Evolutionary conservation across 1,140 invertebrate genomes (phyloP).

Genomic region (Drosophila malerkotliana): DNA sequence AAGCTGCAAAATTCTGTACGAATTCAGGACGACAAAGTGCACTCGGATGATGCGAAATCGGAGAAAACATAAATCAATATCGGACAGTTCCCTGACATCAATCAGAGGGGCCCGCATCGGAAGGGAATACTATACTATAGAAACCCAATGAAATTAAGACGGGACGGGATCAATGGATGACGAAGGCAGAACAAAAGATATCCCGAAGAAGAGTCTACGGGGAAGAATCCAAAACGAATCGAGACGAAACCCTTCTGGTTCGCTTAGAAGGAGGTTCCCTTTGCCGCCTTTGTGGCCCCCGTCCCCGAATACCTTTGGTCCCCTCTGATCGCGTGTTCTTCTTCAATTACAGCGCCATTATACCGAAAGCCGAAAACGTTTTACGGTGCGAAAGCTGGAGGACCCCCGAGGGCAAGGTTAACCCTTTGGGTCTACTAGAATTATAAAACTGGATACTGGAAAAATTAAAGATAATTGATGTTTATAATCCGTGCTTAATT

Average conservation of each 20-base stretch:
- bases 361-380: constrained; percentile 72
- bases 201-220: constrained; percentile 6
- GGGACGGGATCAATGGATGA: constrained; percentile 68
- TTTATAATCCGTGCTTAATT: neutral
- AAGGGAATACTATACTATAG: constrained; percentile 8
- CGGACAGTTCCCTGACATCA: constrained; percentile 58
- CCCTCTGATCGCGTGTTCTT: constrained; percentile 73
- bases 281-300: constrained; percentile 22
- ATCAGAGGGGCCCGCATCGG: constrained; percentile 51
- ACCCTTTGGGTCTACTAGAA: constrained; percentile 2
- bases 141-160: constrained; percentile 69
- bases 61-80: constrained; percentile 75
- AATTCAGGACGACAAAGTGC: constrained; percentile 23
- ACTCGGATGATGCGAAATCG: constrained; percentile 21
- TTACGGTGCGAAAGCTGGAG: constrained; percentile 56
- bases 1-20: constrained; percentile 64
- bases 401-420: constrained; percentile 36
- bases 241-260: constrained; percentile 28
- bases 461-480: neutral
- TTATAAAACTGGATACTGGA: neutral
- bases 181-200: constrained; percentile 33
- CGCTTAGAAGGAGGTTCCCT: constrained; percentile 48
- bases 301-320: neutral
- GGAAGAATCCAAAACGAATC: neutral
- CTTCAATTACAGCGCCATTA: constrained; percentile 80